A percentile compares a stretch with the other conserved stretches of the same genome.
These are phyloP conservation scores for Drosophila jambulina DNA, from an alignment of 1,140 invertebrate genomes.

Conservation along the genomic window DNA sequence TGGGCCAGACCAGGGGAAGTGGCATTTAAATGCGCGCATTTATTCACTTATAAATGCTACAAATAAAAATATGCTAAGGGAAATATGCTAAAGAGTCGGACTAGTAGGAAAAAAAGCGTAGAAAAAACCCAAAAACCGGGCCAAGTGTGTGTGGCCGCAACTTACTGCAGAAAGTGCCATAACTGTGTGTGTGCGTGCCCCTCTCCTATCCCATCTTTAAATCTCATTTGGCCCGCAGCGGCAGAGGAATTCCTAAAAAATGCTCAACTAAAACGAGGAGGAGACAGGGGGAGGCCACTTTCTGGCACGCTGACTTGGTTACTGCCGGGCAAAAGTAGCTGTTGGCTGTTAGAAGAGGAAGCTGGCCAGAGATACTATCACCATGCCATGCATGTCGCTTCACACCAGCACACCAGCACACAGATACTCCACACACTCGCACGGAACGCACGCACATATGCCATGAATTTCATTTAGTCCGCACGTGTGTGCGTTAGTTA, in stretches of 20 bases:
- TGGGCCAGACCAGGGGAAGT: slow-evolving; percentile 50
- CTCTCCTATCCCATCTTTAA: slow-evolving; percentile 62
- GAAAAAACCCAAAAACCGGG: slow-evolving; percentile 49
- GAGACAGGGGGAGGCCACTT: slow-evolving; percentile 43
- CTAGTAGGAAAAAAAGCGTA: slow-evolving; percentile 22
- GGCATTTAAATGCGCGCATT: slow-evolving; percentile 82
- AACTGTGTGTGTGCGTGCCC: slow-evolving; percentile 17
- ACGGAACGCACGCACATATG: slow-evolving; percentile 79
- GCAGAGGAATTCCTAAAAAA: slow-evolving; percentile 63
- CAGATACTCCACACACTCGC: slow-evolving; percentile 30
- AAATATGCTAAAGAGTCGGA: slow-evolving; percentile 77
- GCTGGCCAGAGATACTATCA: slow-evolving; percentile 68
- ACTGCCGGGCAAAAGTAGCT: slow-evolving; percentile 50
- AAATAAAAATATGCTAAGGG: slow-evolving; percentile 80
- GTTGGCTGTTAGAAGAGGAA: slow-evolving; percentile 57
- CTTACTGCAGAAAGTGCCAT: slow-evolving; percentile 48
- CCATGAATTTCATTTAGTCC: slow-evolving; percentile 82
- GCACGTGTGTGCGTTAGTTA: slow-evolving; percentile 82
- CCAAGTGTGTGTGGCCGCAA: slow-evolving; percentile 66
- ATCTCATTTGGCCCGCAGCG: slow-evolving; percentile 81
- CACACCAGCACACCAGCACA: slow-evolving; percentile 49
- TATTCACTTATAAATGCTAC: slow-evolving; percentile 83
- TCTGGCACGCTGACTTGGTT: slow-evolving; percentile 57
- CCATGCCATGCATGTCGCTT: slow-evolving; percentile 75
- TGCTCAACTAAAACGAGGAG: slow-evolving; percentile 32